A percentile compares a stretch with the other conserved stretches of the same genome.
Conservation (phyloP, 2,797 vertebrate genomes). For the Anguilla marmorata region DNA sequence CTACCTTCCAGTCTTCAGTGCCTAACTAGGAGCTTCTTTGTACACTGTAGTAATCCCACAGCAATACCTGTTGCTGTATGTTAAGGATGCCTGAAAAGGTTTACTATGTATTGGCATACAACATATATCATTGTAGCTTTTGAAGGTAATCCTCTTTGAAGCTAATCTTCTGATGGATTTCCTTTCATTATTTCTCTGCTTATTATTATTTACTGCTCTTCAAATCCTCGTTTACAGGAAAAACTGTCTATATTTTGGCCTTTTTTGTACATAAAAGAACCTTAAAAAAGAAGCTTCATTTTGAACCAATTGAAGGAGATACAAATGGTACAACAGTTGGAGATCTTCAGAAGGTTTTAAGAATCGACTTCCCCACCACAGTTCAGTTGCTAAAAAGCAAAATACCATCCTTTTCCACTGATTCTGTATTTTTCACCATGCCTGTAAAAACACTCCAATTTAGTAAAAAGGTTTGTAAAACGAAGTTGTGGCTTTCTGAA, state of each 20-base stretch:
- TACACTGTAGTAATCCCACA: constrained; percentile 3
- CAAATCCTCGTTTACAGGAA: neutral
- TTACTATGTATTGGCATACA: neutral
- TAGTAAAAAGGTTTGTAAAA: neutral
- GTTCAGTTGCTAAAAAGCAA: neutral
- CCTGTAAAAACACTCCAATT: neutral
- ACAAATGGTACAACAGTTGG: neutral
- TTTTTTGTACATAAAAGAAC: neutral
- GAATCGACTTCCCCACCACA: neutral
- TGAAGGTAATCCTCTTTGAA: neutral
- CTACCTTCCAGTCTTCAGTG: neutral
- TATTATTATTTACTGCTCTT: neutral
- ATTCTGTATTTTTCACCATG: neutral
- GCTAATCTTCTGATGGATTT: constrained; percentile 13
- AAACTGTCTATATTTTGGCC: neutral
- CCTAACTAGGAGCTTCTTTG: neutral
- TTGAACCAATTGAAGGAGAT: neutral
- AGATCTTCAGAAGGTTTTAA: neutral
- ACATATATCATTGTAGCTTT: neutral
- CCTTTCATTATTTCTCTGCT: neutral
- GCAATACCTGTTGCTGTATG: neutral
- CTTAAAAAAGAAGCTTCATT: neutral
- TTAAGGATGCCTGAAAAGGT: constrained; percentile 11
- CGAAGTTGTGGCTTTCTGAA: neutral
- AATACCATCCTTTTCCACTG: neutral